Base-by-base conservation (phyloP, 2,888 invertebrate species). In the Odontocolon sp. region DNA sequence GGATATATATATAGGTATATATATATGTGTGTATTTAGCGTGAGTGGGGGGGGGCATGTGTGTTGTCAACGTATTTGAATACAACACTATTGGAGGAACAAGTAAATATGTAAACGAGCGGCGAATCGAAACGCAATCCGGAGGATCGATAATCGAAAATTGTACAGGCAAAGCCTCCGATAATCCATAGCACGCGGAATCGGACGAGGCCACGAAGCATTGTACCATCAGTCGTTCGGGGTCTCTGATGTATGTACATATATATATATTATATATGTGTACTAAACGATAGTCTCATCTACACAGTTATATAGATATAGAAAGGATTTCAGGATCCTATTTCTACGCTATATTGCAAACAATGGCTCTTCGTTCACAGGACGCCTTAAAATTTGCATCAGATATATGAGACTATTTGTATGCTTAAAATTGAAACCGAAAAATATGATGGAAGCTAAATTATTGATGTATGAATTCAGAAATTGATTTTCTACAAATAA, bases 121-220 rank as follows among this genome's bases (percentile, higher is more conserved):
- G 47, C 42, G 23, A 71, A 61, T 71, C 33, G 67, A 38, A 61
- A 61, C 23, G 54, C 67, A 56, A 50, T 61, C 16, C 33, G 6
- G 31, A n/a, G 11, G 11, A 36, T 45, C 66, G 61, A 66, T 31
- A 64, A 70, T 57, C 75, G 50, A 69, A 64, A 69, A 69, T 28
- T 56, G 45, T 33, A 36, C 47, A 3, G 9, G 50, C 26, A 28
- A 14, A 57, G 40, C 52, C 59, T n/a, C 66, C 45, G 45, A 66
- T 76, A 52, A 76, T 70, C 66, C 59, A 70, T 38, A 56, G 54
- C 45, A 31, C 38, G 36, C n/a, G 50, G 57, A 52, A 38, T 45
- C 45, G 75, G 8, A 52, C 23, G 36, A 45, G 54, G 52, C 52
- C 42, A 11, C 56, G n/a, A 52, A 54, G 36, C 69, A 31, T 47